phyloP scores from a whole-genome alignment of 2,888 invertebrate genomes.

The Lycocerus yunnanus region DNA sequence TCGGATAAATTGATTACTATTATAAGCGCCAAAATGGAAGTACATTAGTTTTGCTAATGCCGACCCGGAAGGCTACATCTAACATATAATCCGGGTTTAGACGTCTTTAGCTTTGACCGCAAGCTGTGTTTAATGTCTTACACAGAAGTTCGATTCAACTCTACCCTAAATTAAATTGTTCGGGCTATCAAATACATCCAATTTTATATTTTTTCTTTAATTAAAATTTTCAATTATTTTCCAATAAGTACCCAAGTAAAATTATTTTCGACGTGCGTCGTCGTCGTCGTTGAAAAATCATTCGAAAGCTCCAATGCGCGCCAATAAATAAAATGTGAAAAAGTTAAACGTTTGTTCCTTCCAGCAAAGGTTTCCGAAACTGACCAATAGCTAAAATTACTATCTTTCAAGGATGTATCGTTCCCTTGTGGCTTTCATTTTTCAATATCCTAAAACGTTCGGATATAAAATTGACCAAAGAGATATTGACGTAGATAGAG shows the following conservation, averaged over 20 bases:
- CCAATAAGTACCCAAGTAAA: too few species aligned
- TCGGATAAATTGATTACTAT: neutral
- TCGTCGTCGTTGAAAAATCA: too few species aligned
- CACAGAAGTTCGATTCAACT: slow-evolving; percentile 2
- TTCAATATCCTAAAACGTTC: slow-evolving; percentile 54
- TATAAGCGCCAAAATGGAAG: slow-evolving; percentile 3
- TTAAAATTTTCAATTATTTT: neutral
- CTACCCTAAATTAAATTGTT: neutral
- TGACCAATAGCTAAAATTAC: slow-evolving; percentile 36
- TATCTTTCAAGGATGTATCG: slow-evolving; percentile 50
- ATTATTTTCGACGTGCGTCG: too few species aligned
- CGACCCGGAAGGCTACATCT: neutral
- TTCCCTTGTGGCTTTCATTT: slow-evolving; percentile 52
- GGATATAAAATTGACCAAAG: slow-evolving; percentile 52
- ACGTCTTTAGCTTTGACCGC: slow-evolving; percentile 17
- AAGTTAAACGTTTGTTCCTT: slow-evolving; percentile 3
- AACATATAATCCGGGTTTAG: slow-evolving; percentile 7
- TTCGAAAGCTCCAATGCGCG: neutral
- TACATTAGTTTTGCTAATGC: neutral
- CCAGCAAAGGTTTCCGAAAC: slow-evolving; percentile 27
- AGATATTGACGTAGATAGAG: slow-evolving; percentile 45
- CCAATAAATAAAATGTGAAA: neutral
- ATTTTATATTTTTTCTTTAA: neutral
- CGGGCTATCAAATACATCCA: neutral
- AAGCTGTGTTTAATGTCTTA: slow-evolving; percentile 4